These are phyloP conservation scores for Ophion ventricosus DNA, from an alignment of 2,888 invertebrate genomes.

Conservation along the genomic window DNA sequence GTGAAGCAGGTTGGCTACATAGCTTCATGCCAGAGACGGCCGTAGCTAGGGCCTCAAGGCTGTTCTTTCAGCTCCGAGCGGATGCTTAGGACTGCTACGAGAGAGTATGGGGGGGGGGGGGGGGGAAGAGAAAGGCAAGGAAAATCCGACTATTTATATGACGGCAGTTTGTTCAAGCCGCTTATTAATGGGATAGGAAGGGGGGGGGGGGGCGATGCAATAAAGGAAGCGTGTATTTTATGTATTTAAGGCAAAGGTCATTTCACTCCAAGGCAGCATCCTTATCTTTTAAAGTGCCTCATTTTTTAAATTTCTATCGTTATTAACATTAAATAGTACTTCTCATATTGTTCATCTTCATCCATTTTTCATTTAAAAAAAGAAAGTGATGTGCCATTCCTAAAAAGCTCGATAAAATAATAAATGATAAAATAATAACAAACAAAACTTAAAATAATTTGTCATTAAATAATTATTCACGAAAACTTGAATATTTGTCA, in stretches of 20 bases:
- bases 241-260: conserved; percentile 59
- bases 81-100: conserved; percentile 28
- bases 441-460: not conserved
- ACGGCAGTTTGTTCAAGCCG: conserved; percentile 80
- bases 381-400: not conserved
- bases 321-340: not conserved
- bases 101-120: conserved; percentile 25
- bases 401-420: not conserved
- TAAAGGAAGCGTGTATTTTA: conserved; percentile 77
- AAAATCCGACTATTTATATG: conserved; percentile 80
- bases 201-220: conserved; percentile 75
- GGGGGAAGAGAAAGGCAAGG: conserved; percentile 46
- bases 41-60: conserved; percentile 51
- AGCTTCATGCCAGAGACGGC: conserved; percentile 19
- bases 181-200: conserved; percentile 80
- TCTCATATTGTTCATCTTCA: not conserved
- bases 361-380: not conserved
- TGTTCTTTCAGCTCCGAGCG: conserved; percentile 38
- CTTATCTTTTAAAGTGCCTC: not conserved
- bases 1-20: conserved; percentile 53
- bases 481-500: not conserved
- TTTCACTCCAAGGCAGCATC: conserved; percentile 1
- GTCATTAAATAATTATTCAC: not conserved
- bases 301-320: conserved; percentile 1
- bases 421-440: not conserved